Base-by-base conservation (phyloP, 2,797 vertebrate species). In the Spheniscus humboldti region DNA sequence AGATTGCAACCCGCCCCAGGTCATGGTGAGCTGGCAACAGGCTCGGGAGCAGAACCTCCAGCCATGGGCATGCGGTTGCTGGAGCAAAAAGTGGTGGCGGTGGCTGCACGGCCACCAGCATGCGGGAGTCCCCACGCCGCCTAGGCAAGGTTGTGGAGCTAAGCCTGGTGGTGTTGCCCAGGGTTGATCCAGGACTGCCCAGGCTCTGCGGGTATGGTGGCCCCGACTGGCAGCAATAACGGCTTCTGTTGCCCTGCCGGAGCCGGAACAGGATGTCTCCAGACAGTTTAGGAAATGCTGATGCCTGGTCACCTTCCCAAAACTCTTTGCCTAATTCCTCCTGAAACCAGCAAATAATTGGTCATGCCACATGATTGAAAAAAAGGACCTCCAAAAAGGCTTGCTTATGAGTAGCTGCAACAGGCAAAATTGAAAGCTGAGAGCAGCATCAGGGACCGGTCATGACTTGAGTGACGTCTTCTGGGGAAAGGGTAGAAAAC, bases 51-150 rank as follows among this genome's bases (percentile, higher is more conserved):
- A 1, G 72, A 50, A 18, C 37, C 6, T 69, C 69, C 4, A 4
- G 82, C 59, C 3, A 0, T 6, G 13, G 37, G 16, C 43, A 45
- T 1, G 0, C 13, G 48, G 43, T 22, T 8, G 2, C 50, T 31
- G 47, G 28, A 48, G 63, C 25, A 56, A 33, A 59, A 77, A 5
- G 5, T 7, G 31, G 9, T n/a, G 56, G 35, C 5, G 4, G 71
- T 19, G 72, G 67, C 52, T 48, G 13, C 33, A 6, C 0, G 7
- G 59, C 48, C 45, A 35, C 45, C 52, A 18, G 41, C 8, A 1
- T 1, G 0, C 2, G 1, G 2, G 1, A 33, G 6, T 66, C 19
- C 6, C 35, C 67, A 3, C 2, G 11, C 17, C 2, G 3, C n/a
- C 22, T 7, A 7, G 48, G 23, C 13, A 56, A 53, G 20, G 33